phyloP scores from a whole-genome alignment of 2,113 vertebrate genomes.

The Rhinogobius similis region DNA sequence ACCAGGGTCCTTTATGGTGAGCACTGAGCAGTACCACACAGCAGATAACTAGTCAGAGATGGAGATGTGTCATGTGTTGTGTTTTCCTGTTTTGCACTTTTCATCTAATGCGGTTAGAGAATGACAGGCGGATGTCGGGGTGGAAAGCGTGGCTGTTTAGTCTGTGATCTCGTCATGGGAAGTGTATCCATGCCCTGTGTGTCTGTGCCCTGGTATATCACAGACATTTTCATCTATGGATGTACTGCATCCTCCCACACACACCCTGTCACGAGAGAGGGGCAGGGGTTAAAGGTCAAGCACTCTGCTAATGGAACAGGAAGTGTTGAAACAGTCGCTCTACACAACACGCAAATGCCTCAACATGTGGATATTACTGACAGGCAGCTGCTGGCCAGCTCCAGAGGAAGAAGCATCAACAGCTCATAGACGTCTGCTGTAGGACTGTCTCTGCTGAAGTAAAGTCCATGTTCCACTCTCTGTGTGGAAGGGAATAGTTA shows the following conservation, averaged over 20 bases:
- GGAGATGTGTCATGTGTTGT: constrained; percentile 52
- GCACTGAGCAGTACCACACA: constrained; percentile 36
- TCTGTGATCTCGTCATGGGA: constrained; percentile 77
- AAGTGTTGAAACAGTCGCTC: constrained; percentile 72
- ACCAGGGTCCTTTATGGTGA: constrained; percentile 43
- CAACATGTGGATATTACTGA: constrained; percentile 72
- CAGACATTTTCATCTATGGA: constrained; percentile 38
- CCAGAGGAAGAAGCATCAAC: constrained; percentile 44
- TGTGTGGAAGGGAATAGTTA: constrained; percentile 36
- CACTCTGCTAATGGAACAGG: constrained; percentile 76
- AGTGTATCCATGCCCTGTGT: constrained; percentile 68
- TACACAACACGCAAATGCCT: constrained; percentile 70
- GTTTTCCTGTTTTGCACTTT: constrained; percentile 53
- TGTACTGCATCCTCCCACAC: constrained; percentile 61
- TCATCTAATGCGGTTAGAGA: constrained; percentile 60
- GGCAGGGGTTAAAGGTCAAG: constrained; percentile 71
- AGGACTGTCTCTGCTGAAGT: neutral
- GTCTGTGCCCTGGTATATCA: constrained; percentile 57
- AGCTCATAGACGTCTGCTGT: constrained; percentile 28
- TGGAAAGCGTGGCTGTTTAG: constrained; percentile 74
- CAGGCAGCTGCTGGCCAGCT: constrained; percentile 72
- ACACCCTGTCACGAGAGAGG: constrained; percentile 63
- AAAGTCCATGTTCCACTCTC: neutral
- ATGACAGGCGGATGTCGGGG: constrained; percentile 75
- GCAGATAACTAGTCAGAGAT: constrained; percentile 51